Percentiles rank a stretch among this genome's conserved stretches.
These are phyloP conservation scores for Polypedilum pembai DNA, from an alignment of 1,140 invertebrate genomes.

Conservation along the genomic window DNA sequence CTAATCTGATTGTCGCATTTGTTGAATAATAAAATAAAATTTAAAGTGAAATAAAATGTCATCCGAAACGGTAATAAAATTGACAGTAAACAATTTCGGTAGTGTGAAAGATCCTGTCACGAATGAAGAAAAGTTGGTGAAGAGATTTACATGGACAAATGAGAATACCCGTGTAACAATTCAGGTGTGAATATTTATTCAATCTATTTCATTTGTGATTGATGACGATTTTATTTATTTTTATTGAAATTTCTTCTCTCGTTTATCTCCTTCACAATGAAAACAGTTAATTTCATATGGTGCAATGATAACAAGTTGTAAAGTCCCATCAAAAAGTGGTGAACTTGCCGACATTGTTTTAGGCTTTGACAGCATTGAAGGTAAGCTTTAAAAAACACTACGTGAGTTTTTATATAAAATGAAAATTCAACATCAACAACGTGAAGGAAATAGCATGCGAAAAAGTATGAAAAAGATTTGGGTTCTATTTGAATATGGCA, in stretches of 20 bases:
- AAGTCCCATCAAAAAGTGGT: constrained; percentile 62
- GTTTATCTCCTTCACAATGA: background rate
- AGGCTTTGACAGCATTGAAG: constrained; percentile 66
- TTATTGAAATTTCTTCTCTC: background rate
- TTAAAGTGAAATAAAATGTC: background rate
- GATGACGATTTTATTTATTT: background rate
- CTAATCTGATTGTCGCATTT: background rate
- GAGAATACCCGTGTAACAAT: constrained; percentile 49
- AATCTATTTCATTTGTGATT: background rate
- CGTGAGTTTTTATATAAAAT: background rate
- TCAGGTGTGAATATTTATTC: background rate
- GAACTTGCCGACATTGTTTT: constrained; percentile 62
- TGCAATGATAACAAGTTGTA: constrained; percentile 65
- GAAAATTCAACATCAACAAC: background rate
- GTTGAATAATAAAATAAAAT: background rate
- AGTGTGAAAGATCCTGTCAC: constrained; percentile 37
- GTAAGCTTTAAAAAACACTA: background rate
- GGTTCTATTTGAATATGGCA: too few species aligned
- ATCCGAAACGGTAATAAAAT: constrained; percentile 20
- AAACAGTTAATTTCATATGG: constrained; percentile 64
- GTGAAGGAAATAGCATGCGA: too few species aligned
- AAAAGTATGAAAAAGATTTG: too few species aligned
- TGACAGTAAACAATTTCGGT: constrained; percentile 39
- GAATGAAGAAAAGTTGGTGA: constrained; percentile 42
- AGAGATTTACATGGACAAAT: constrained; percentile 55